Evolutionary conservation across 1,140 invertebrate genomes (phyloP).

Genomic region (Drosophila cardini): DNA sequence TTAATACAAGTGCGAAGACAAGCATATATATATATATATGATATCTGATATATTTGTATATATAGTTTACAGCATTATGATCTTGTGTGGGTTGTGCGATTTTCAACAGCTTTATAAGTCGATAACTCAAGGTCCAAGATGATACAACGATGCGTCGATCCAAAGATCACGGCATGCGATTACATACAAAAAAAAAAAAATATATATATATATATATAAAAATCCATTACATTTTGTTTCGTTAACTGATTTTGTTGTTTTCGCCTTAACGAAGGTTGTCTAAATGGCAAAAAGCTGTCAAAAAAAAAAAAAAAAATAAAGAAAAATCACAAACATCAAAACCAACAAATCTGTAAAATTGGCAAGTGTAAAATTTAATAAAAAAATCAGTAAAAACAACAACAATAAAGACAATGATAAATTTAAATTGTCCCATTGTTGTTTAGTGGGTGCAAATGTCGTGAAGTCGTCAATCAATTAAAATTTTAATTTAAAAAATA

Average conservation of each 20-base stretch:
- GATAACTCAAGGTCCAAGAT: slow-evolving; percentile 69
- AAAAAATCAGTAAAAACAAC: slow-evolving; percentile 10
- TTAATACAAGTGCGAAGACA: neutral
- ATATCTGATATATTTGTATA: slow-evolving; percentile 1
- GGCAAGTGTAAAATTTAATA: slow-evolving; percentile 66
- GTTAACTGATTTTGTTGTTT: neutral
- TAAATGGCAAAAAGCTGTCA: slow-evolving; percentile 58
- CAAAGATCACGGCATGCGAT: slow-evolving; percentile 40
- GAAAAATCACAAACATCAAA: slow-evolving; percentile 26
- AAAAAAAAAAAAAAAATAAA: slow-evolving; percentile 11
- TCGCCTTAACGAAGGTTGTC: slow-evolving; percentile 61
- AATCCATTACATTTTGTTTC: slow-evolving; percentile 57
- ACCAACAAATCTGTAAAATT: slow-evolving; percentile 57
- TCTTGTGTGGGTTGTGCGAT: slow-evolving; percentile 45
- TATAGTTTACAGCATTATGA: neutral
- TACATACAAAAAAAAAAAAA: slow-evolving; percentile 36
- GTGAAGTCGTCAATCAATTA: slow-evolving; percentile 79
- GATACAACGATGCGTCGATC: slow-evolving; percentile 40
- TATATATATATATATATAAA: too few species aligned
- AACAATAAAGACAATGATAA: slow-evolving; percentile 24
- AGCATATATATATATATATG: slow-evolving; percentile 1
- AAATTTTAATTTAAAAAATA: slow-evolving; percentile 52
- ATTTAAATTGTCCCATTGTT: slow-evolving; percentile 59
- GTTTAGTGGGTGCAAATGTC: slow-evolving; percentile 67
- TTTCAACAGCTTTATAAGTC: slow-evolving; percentile 59